Base-by-base conservation (phyloP, 1,140 invertebrate genomes). In the Drosophila kikkawai region DNA sequence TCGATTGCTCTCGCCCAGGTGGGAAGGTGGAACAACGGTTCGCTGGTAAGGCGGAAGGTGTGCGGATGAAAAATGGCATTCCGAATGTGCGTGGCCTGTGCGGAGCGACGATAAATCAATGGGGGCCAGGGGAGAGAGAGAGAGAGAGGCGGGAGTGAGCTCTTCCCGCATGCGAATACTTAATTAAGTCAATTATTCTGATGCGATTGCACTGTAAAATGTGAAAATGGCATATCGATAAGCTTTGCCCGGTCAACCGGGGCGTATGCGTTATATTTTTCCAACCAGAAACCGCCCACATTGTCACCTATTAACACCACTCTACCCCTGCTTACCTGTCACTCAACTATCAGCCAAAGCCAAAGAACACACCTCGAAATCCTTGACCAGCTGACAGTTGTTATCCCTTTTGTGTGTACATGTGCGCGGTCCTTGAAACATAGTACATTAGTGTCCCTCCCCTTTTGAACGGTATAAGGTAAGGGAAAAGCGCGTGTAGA, bases 111-210 rank as follows among this genome's bases (percentile, higher is more conserved):
- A 88, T 87, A 84, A 87, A 87, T 87, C 84, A 87, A 87, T 88
- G 83, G 32, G 12, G 29, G 26, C 26, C 26, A 6, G 26, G 5
- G 7, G 26, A 29, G 26, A 29, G 26, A 29, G 6, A 26, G 26
- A 29, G 26, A 29, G 26, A 29, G 26, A 29, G 26, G 26, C 26
- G 26, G 26, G 5, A 29, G 26, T 29, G 26, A 9, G 45, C 15
- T 56, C 44, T 64, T 48, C 75, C 17, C 41, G 26, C 53, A 39
- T 17, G 64, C 63, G 77, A 59, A 75, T 79, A 84, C 80, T 81
- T 83, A 83, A 88, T 87, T 87, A 88, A 80, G 80, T 79, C 77
- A 83, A 87, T 87, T 87, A 87, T 88, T 87, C 73, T 71, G 74
- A 84, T 84, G 80, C 74, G 73, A 82, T 80, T 84, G 53, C 63